phyloP scores from a whole-genome alignment of 2,888 invertebrate genomes.

The Trichopria drosophilae region DNA sequence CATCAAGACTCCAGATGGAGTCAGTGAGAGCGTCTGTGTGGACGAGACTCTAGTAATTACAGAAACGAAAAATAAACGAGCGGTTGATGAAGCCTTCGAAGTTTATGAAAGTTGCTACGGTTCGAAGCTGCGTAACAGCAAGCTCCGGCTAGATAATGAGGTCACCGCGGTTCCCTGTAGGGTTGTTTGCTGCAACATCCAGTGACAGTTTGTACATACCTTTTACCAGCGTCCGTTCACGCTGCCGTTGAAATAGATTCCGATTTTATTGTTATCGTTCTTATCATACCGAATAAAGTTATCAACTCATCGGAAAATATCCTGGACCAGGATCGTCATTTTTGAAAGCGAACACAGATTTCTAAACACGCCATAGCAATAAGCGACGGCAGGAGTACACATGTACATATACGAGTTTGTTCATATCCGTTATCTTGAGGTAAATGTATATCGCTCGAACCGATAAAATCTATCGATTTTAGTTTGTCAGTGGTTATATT shows the following conservation, averaged over 20 bases:
- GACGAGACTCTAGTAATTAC: constrained; percentile 43
- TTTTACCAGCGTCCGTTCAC: constrained; percentile 39
- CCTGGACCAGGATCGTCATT: too few species aligned
- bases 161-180: constrained; percentile 45
- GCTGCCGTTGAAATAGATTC: constrained; percentile 24
- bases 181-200: constrained; percentile 53
- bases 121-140: constrained; percentile 25
- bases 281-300: too few species aligned
- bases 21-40: constrained; percentile 40
- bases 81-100: constrained; percentile 54
- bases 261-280: constrained; percentile 5
- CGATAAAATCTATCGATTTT: too few species aligned
- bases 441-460: too few species aligned
- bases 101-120: constrained; percentile 53
- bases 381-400: too few species aligned
- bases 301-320: too few species aligned
- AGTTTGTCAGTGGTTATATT: too few species aligned
- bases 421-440: too few species aligned
- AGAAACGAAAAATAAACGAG: constrained; percentile 37
- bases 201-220: constrained; percentile 53
- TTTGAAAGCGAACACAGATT: too few species aligned
- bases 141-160: constrained; percentile 28
- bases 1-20: constrained; percentile 45
- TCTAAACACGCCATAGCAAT: too few species aligned
- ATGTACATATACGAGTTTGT: too few species aligned